phyloP scores from a whole-genome alignment of 2,888 invertebrate species.

The Flexamia atlantica region DNA sequence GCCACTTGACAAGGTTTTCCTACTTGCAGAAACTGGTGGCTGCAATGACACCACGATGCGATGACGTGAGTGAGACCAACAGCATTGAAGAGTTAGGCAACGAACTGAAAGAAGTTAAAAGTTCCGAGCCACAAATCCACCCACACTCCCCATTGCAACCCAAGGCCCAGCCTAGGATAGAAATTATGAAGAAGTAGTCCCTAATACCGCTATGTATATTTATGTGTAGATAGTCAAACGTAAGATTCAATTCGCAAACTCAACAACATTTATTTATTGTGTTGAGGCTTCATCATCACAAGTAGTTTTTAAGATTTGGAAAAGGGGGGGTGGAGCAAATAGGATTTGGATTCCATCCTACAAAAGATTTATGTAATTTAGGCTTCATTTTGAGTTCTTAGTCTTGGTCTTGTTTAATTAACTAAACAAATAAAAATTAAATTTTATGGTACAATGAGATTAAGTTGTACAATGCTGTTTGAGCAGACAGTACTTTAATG shows the following conservation, averaged over 20 bases:
- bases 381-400: no score
- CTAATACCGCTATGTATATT: constrained; percentile 23
- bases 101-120: constrained; percentile 75
- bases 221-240: constrained; percentile 46
- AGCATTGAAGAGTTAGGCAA: constrained; percentile 77
- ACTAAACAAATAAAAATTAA: no score
- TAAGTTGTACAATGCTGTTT: no score
- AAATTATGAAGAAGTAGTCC: constrained; percentile 56
- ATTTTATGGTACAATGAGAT: no score
- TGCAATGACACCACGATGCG: constrained; percentile 86
- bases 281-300: constrained; percentile 4
- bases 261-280: background rate
- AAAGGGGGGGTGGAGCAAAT: background rate
- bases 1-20: no score
- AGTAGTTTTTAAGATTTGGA: constrained; percentile 9
- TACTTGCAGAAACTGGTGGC: constrained; percentile 86
- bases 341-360: background rate
- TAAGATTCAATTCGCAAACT: constrained; percentile 18
- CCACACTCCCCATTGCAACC: background rate
- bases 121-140: constrained; percentile 70
- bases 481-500: no score
- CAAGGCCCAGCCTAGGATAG: constrained; percentile 42
- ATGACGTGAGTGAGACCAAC: constrained; percentile 73
- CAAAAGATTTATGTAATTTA: no score
- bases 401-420: no score